Conservation (phyloP, 2,113 vertebrate species). For the Sisor rabdophorus region DNA sequence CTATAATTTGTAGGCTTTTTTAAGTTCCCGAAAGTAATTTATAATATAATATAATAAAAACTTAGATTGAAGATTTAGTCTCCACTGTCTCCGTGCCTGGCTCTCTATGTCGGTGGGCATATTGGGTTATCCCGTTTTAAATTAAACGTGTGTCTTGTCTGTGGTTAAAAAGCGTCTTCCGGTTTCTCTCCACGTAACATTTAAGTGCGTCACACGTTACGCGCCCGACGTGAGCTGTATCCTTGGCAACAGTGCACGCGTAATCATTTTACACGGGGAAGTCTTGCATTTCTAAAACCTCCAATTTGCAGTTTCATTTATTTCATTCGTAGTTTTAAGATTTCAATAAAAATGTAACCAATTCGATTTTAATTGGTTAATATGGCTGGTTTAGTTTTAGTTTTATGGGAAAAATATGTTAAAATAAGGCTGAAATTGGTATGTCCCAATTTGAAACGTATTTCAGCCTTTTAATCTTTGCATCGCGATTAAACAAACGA, state of each 20-base stretch:
- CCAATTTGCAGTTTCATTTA: not conserved
- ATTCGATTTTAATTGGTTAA: not conserved
- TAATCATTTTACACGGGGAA: not conserved
- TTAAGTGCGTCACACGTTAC: constrained; percentile 24
- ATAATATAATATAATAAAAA: too few species aligned
- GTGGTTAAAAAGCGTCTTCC: not conserved
- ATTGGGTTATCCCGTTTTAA: too few species aligned
- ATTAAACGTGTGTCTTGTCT: too few species aligned
- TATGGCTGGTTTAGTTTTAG: not conserved
- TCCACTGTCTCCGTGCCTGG: too few species aligned
- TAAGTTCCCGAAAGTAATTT: too few species aligned
- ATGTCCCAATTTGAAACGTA: not conserved
- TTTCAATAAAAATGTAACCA: not conserved
- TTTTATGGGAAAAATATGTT: not conserved
- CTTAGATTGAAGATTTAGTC: too few species aligned
- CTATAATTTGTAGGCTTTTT: too few species aligned
- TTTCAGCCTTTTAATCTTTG: not conserved
- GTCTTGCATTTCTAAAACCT: not conserved
- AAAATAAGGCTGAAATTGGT: not conserved
- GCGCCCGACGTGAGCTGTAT: not conserved
- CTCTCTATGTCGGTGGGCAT: too few species aligned
- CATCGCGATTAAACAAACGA: not conserved
- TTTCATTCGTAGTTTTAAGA: not conserved
- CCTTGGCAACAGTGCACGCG: constrained; percentile 13
- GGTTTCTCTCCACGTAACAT: constrained; percentile 20